Evolutionary conservation across 2,113 vertebrate species (phyloP).

Genomic region (Hepsetus odoe): DNA sequence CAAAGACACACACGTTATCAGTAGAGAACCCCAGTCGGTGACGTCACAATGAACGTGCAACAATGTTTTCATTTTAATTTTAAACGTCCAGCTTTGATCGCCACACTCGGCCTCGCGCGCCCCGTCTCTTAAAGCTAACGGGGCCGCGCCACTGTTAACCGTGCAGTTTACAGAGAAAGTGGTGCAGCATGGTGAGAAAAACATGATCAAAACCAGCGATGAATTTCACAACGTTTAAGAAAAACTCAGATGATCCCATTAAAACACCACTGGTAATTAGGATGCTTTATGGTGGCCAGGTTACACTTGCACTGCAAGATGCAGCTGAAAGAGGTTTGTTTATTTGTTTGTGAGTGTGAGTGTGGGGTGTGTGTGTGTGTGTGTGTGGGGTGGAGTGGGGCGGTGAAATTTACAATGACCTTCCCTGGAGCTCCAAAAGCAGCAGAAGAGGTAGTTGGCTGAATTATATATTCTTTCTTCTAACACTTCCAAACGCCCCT

Average conservation of each 20-base stretch:
- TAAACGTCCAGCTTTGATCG: too few species aligned
- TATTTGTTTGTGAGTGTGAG: too few species aligned
- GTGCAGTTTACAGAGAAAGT: too few species aligned
- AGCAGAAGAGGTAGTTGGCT: slow-evolving; percentile 57
- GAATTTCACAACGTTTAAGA: slow-evolving; percentile 7
- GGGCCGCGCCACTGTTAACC: too few species aligned
- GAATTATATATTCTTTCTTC: slow-evolving; percentile 55
- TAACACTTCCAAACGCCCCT: slow-evolving; percentile 14
- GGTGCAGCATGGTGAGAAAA: neutral
- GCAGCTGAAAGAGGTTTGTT: neutral
- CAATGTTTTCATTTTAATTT: too few species aligned
- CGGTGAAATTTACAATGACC: slow-evolving; percentile 46
- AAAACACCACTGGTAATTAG: too few species aligned
- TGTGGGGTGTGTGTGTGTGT: neutral
- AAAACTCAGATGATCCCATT: neutral
- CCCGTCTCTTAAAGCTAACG: too few species aligned
- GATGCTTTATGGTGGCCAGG: too few species aligned
- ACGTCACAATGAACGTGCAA: too few species aligned
- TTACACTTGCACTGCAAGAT: neutral
- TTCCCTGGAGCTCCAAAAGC: slow-evolving; percentile 46
- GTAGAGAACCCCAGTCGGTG: too few species aligned
- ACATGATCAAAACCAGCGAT: neutral
- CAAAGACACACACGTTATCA: slow-evolving; percentile 7
- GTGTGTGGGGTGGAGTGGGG: neutral
- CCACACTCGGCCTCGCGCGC: too few species aligned